Conservation (phyloP, 2,888 invertebrate species). For the Salticus scenicus region DNA sequence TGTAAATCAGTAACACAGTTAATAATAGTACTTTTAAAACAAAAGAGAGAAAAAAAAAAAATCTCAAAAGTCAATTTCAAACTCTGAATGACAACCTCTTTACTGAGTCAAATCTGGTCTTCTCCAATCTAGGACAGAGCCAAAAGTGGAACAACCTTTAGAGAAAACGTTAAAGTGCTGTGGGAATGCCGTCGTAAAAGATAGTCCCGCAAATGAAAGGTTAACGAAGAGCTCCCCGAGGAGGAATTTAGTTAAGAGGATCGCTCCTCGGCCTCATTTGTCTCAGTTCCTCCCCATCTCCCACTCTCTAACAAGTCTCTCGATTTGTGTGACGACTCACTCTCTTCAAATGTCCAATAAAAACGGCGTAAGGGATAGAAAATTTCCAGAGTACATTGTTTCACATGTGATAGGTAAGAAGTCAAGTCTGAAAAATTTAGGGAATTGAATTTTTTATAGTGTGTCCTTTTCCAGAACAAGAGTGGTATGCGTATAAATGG, state of each 20-base stretch:
- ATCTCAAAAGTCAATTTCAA: too few species aligned
- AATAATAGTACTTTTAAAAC: too few species aligned
- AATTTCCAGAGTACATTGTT: not conserved
- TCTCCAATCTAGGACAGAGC: not conserved
- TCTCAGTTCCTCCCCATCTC: constrained; percentile 25
- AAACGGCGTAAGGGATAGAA: constrained; percentile 4
- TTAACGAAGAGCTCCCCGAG: constrained; percentile 63
- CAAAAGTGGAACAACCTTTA: not conserved
- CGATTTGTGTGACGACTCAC: constrained; percentile 30
- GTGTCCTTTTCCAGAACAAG: too few species aligned
- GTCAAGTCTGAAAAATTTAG: too few species aligned
- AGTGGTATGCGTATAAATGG: too few species aligned
- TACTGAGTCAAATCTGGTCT: not conserved
- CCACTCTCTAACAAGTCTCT: not conserved
- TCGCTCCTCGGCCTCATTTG: constrained; percentile 57
- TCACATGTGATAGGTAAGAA: not conserved
- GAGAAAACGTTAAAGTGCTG: not conserved
- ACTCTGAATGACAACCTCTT: too few species aligned
- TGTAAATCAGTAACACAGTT: too few species aligned
- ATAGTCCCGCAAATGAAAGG: constrained; percentile 63
- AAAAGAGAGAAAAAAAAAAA: too few species aligned
- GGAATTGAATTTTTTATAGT: too few species aligned
- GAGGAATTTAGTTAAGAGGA: constrained; percentile 56
- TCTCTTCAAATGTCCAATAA: constrained; percentile 33
- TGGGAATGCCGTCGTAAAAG: constrained; percentile 45